Conservation (phyloP, 2,113 vertebrate species). For the Procapra przewalskii region DNA sequence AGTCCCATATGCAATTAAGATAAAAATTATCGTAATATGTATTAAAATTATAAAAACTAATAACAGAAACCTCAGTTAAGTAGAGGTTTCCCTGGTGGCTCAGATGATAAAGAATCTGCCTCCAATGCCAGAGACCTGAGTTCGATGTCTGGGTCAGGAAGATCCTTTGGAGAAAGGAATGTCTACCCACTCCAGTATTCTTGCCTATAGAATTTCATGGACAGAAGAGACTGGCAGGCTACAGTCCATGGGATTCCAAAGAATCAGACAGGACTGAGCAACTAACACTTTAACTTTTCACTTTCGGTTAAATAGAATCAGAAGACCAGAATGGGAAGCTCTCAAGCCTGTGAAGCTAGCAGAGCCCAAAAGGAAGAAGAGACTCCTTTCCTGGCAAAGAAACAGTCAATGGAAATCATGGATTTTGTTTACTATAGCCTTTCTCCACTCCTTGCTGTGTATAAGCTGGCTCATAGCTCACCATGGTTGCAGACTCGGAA, state of each 20-base stretch:
- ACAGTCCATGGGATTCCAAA: background rate
- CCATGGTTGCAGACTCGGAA: background rate
- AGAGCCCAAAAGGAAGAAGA: background rate
- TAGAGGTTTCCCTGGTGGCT: background rate
- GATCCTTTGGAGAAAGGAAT: background rate
- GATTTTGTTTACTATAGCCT: background rate
- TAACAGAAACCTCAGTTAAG: background rate
- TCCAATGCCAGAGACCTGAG: accelerated
- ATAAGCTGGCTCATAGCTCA: background rate
- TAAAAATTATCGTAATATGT: background rate
- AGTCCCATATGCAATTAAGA: background rate
- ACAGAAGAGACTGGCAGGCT: background rate
- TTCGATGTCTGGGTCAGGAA: background rate
- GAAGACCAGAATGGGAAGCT: background rate
- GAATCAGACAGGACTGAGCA: background rate
- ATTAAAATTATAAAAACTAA: background rate
- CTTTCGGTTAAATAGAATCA: background rate
- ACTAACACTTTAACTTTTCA: background rate
- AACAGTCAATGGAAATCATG: background rate
- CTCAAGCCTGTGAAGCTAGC: background rate
- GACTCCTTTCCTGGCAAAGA: background rate
- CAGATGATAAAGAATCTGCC: background rate
- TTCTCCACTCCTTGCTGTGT: background rate
- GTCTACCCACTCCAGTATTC: background rate
- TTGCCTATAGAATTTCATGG: background rate